Conservation (phyloP, 2,797 vertebrate genomes). For the Vespertilio murinus region DNA sequence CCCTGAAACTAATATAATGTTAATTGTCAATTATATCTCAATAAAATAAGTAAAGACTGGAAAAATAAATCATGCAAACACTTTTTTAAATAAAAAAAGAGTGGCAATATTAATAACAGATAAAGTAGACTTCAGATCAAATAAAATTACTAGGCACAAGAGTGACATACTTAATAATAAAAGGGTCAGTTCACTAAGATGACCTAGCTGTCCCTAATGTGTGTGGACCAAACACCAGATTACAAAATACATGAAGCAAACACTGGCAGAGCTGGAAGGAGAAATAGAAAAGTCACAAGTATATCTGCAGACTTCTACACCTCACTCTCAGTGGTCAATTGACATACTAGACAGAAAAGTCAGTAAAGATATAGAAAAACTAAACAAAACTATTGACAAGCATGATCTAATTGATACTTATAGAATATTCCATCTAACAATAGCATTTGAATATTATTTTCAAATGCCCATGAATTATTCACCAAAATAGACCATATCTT, state of each 20-base stretch:
- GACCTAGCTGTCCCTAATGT: no score
- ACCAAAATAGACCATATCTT: neutral
- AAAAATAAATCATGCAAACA: neutral
- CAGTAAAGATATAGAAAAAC: neutral
- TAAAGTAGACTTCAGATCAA: neutral
- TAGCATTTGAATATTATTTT: neutral
- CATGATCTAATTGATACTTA: no score
- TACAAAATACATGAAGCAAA: no score
- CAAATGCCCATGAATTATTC: neutral
- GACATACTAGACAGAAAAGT: neutral
- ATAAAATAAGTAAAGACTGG: no score
- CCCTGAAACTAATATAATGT: neutral
- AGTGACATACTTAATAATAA: neutral
- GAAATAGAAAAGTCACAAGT: neutral
- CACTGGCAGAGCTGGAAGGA: neutral
- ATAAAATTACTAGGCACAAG: neutral
- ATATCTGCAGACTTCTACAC: neutral
- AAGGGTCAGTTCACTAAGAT: no score
- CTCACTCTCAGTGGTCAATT: neutral
- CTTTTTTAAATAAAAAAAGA: neutral
- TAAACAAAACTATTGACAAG: neutral
- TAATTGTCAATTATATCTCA: neutral
- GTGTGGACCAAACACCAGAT: no score
- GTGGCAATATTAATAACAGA: neutral
- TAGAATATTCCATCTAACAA: no score